Conservation (phyloP, 2,888 invertebrate genomes). For the Trichogramma dendrolimi region DNA sequence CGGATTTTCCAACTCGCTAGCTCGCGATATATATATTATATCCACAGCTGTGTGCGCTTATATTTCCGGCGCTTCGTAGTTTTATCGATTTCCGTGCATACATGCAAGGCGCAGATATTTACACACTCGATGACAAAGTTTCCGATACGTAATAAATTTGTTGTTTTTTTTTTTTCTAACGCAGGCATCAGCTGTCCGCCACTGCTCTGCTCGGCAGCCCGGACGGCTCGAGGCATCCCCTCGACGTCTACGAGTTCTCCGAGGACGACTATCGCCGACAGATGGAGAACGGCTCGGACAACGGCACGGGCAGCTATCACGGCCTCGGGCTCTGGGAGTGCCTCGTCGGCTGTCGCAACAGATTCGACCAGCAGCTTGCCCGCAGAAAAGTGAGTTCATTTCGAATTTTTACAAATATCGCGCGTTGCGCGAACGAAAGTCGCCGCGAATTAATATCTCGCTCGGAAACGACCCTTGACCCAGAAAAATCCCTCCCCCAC, state of each 20-base stretch:
- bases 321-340: conserved; percentile 68
- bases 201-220: conserved; percentile 78
- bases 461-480: too few species aligned
- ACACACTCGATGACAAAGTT: not conserved
- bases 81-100: too few species aligned
- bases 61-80: too few species aligned
- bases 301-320: conserved; percentile 46
- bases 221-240: conserved; percentile 73
- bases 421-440: too few species aligned
- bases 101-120: not conserved
- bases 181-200: conserved; percentile 69
- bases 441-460: too few species aligned
- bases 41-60: too few species aligned
- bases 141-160: not conserved
- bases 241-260: conserved; percentile 67
- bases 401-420: too few species aligned
- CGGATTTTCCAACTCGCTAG: too few species aligned
- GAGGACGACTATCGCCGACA: conserved; percentile 57
- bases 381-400: conserved; percentile 74
- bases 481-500: too few species aligned
- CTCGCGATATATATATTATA: too few species aligned
- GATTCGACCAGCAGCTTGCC: conserved; percentile 75
- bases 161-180: not conserved
- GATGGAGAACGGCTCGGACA: conserved; percentile 46
- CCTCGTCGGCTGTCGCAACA: conserved; percentile 70